Evolutionary conservation across 1,140 invertebrate species (phyloP), one percentile per base, ranked within the genome.

Genomic region (Bombus pascuorum): DNA sequence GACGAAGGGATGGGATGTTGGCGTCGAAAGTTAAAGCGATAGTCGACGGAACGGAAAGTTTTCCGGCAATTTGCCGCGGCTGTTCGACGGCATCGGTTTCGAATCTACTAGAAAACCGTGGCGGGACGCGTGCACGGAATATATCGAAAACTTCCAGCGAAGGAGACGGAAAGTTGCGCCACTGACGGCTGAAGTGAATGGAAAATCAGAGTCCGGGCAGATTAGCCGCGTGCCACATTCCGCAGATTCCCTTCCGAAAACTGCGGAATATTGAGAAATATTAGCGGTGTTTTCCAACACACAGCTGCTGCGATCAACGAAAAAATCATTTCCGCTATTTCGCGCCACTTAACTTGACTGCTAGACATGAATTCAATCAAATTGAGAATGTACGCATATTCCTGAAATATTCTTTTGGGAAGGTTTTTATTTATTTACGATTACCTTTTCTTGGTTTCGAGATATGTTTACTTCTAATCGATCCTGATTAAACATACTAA

Each of bases 31-130:
- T 83, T 57, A 25, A 42, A 83, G 44, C 73, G 62, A 75, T 83
- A 72, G 44, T 53, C 62, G 81, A 77, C 39, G 44, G 76, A 78
- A 62, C 15, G 65, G 53, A 65, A 85, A 80, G 83, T 85, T 85
- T 81, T 32, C 65, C 44, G 75, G 44, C 65, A 71, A 86, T 88
- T 88, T 89, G 44, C 25, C 59, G 37, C 44, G 25, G n/a, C 32
- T 39, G 65, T n/a, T 68, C 42, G 44, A 18, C n/a, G n/a, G 62
- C 73, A n/a, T 59, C 32, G 79, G 62, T 89, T 88, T 86, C 47
- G 32, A 68, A 89, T 85, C 66, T 62, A 82, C 68, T 85, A 42
- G 57, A 70, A 87, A 76, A 53, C 66, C 68, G 53, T 47, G 62
- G 22, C 3, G 25, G n/a, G 6, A 62, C 47, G 47, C 71, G 71